phyloP scores from a whole-genome alignment of 2,113 vertebrate species.

The Rhabdornis inornatus region DNA sequence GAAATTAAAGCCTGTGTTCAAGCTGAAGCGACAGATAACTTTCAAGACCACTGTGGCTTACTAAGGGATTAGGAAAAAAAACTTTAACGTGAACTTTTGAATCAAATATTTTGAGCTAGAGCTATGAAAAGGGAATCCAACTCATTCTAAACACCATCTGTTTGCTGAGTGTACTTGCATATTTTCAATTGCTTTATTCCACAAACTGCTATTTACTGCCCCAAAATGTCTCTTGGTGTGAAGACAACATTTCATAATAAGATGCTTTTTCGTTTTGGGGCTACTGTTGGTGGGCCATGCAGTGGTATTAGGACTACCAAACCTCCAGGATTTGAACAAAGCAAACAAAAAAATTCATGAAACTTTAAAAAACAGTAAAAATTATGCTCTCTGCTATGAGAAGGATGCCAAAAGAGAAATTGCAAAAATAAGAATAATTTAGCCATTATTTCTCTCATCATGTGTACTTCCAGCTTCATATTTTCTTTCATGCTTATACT shows the following conservation, averaged over 20 bases:
- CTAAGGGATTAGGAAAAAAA: not conserved
- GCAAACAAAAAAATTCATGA: not conserved
- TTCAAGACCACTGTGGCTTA: not conserved
- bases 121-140: not conserved
- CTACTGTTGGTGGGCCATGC: not conserved
- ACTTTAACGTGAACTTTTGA: not conserved
- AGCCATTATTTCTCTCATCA: not conserved
- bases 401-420: not conserved
- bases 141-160: slow-evolving; percentile 24
- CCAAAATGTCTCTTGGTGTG: not conserved
- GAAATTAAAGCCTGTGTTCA: not conserved
- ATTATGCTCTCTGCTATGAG: not conserved
- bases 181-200: not conserved
- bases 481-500: not conserved
- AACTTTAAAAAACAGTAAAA: not conserved
- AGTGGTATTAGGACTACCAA: not conserved
- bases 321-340: not conserved
- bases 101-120: slow-evolving; percentile 13
- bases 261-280: not conserved
- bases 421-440: not conserved
- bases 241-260: slow-evolving; percentile 33
- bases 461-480: not conserved
- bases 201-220: slow-evolving; percentile 23
- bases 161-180: slow-evolving; percentile 6
- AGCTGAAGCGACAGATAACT: not conserved